A percentile compares a stretch with the other conserved stretches of the same genome.
Evolutionary conservation across 2,797 vertebrate genomes (phyloP).

Genomic region (Sciurus carolinensis): DNA sequence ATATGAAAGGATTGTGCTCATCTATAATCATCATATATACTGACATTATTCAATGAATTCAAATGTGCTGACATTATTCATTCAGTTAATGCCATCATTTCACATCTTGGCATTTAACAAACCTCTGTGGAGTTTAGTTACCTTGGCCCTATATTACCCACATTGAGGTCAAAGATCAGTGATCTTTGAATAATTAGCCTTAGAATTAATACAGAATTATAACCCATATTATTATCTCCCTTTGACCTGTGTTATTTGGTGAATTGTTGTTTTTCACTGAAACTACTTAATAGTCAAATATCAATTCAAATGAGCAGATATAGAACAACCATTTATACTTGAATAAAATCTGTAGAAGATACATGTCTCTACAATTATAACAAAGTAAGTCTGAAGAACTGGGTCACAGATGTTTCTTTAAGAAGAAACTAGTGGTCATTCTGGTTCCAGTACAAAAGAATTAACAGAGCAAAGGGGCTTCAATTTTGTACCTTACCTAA

Average conservation of each 20-base stretch:
- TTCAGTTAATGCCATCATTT: not conserved
- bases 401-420: not conserved
- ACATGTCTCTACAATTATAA: not conserved
- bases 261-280: not conserved
- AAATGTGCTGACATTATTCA: not conserved
- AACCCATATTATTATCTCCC: not conserved
- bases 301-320: not conserved
- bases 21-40: not conserved
- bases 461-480: not conserved
- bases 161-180: not conserved
- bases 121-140: not conserved
- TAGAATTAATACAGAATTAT: conserved; percentile 22
- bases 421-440: conserved; percentile 47
- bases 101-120: not conserved
- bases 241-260: not conserved
- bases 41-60: not conserved
- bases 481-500: conserved; percentile 13
- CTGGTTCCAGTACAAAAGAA: conserved; percentile 46
- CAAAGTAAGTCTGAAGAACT: conserved; percentile 34
- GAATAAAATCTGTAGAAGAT: not conserved
- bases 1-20: not conserved
- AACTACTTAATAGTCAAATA: not conserved
- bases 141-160: not conserved
- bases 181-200: conserved; percentile 14
- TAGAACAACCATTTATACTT: not conserved